These are phyloP conservation scores for Sebastes umbrosus DNA, from an alignment of 2,797 vertebrate genomes.

Conservation along the genomic window DNA sequence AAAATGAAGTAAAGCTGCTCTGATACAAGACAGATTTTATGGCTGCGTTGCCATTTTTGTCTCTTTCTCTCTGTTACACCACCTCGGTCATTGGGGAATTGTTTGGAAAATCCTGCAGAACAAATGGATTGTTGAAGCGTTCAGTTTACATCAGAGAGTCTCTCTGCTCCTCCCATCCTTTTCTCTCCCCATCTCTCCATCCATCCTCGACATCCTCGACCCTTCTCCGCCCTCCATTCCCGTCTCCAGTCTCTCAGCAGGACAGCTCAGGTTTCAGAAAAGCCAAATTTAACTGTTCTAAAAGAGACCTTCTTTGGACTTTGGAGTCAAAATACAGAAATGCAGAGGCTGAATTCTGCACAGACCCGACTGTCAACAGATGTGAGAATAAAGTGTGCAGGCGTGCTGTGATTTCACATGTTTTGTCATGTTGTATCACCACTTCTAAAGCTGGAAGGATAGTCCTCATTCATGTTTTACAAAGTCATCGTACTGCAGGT, in stretches of 20 bases:
- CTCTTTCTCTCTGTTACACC: constrained; percentile 40
- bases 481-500: not conserved
- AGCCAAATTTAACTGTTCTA: not conserved
- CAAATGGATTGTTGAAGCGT: constrained; percentile 24
- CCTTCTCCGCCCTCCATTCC: not conserved
- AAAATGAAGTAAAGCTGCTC: not conserved
- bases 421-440: not conserved
- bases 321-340: not conserved
- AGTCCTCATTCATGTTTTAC: not conserved
- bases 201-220: constrained; percentile 10
- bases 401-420: not conserved
- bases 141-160: constrained; percentile 9
- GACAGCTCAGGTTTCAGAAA: constrained; percentile 14
- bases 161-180: not conserved
- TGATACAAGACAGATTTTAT: constrained; percentile 4
- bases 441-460: not conserved
- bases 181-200: not conserved
- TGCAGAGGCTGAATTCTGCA: not conserved
- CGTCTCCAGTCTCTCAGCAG: not conserved
- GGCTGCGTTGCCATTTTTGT: constrained; percentile 6
- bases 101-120: constrained; percentile 32
- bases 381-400: not conserved
- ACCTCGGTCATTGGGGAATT: constrained; percentile 31
- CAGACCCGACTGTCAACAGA: not conserved
- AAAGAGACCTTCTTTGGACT: not conserved